Percentiles rank a stretch among this genome's conserved stretches.
Evolutionary conservation across 2,888 invertebrate species (phyloP).

Genomic region (Xylota segnis): DNA sequence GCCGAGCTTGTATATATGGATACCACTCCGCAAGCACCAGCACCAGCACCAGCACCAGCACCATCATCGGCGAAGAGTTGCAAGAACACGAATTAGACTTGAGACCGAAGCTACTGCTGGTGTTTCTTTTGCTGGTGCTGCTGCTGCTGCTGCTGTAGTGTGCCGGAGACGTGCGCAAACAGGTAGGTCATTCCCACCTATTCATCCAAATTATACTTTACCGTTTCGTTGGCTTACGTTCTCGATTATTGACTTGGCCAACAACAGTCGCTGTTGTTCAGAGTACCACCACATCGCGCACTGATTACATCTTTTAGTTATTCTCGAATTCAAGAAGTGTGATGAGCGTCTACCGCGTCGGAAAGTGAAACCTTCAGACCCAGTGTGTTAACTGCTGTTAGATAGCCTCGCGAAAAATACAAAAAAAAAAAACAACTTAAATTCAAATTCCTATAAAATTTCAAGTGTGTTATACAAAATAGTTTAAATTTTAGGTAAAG

Average conservation of each 20-base stretch:
- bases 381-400: slow-evolving; percentile 20
- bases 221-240: slow-evolving; percentile 74
- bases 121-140: slow-evolving; percentile 47
- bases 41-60: slow-evolving; percentile 32
- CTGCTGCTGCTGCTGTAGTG: slow-evolving; percentile 11
- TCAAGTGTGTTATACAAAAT: slow-evolving; percentile 13
- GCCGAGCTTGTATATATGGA: slow-evolving; percentile 45
- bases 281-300: slow-evolving; percentile 64
- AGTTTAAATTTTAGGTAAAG: slow-evolving; percentile 20
- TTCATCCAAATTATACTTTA: slow-evolving; percentile 75
- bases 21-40: slow-evolving; percentile 57
- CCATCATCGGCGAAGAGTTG: slow-evolving; percentile 25
- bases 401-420: slow-evolving; percentile 33
- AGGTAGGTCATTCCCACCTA: slow-evolving; percentile 77
- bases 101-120: slow-evolving; percentile 18
- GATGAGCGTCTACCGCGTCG: slow-evolving; percentile 70
- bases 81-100: slow-evolving; percentile 59
- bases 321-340: slow-evolving; percentile 77
- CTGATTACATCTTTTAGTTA: slow-evolving; percentile 76
- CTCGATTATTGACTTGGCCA: slow-evolving; percentile 73
- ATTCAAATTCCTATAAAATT: slow-evolving; percentile 11
- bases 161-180: slow-evolving; percentile 64
- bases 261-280: slow-evolving; percentile 58
- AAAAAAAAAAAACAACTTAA: slow-evolving; percentile 25
- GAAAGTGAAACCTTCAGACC: slow-evolving; percentile 67